phyloP scores from a whole-genome alignment of 2,888 invertebrate species.

The Leucoptera coffeella region DNA sequence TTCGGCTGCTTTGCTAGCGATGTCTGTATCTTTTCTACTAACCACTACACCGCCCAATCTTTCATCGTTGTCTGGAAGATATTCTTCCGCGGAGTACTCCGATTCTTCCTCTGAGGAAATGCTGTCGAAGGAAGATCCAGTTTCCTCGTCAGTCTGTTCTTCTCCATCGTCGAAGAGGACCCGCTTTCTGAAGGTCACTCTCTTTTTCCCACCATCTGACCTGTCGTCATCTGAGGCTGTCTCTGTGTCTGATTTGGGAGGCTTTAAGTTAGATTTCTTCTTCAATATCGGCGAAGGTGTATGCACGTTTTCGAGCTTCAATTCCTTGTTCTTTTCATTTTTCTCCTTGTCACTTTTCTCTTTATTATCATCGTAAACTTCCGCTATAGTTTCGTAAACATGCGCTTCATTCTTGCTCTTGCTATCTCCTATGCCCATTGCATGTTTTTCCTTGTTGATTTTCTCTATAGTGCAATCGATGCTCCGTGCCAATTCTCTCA shows the following conservation, averaged over 20 bases:
- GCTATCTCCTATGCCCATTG: slow-evolving; percentile 30
- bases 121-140: slow-evolving; percentile 35
- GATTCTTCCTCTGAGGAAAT: slow-evolving; percentile 26
- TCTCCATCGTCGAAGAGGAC: slow-evolving; percentile 48
- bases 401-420: slow-evolving; percentile 11
- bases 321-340: slow-evolving; percentile 9
- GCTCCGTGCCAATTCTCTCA: slow-evolving; percentile 34
- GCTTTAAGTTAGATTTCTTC: slow-evolving; percentile 37
- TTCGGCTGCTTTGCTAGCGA: too few species aligned
- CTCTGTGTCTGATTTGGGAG: slow-evolving; percentile 31
- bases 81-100: too few species aligned
- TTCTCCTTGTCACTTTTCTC: too few species aligned
- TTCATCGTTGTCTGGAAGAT: slow-evolving; percentile 22
- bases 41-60: slow-evolving; percentile 17
- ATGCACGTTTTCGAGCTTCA: not conserved
- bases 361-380: slow-evolving; percentile 8
- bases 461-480: slow-evolving; percentile 37
- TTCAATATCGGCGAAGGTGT: slow-evolving; percentile 15
- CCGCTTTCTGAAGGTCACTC: slow-evolving; percentile 40
- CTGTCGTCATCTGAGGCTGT: slow-evolving; percentile 38
- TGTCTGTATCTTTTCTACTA: slow-evolving; percentile 12
- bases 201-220: slow-evolving; percentile 36
- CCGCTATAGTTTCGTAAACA: slow-evolving; percentile 21
- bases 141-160: slow-evolving; percentile 37
- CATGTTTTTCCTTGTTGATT: slow-evolving; percentile 19